Base-by-base conservation (phyloP, 2,888 invertebrate species). In the Agrenia bidenticulata region DNA sequence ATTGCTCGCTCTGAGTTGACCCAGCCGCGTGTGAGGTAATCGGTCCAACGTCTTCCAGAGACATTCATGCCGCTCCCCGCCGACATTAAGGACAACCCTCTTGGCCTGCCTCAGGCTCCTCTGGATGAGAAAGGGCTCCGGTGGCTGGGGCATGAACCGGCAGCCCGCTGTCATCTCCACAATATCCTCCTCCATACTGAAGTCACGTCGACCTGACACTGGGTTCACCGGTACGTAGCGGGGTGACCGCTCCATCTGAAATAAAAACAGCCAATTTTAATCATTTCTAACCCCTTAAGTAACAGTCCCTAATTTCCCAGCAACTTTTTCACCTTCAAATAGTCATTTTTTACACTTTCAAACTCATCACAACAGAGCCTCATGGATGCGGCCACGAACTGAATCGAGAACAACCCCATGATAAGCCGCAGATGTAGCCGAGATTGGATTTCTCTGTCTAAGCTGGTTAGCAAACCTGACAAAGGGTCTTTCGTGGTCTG, bases 111-210 rank as follows among this genome's bases (percentile, higher is more conserved):
- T 91, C 82, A 93, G 93, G 73, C 92, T 92, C 80, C 93, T 89
- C 85, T 94, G 90, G 84, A 96, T 95, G 89, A 94, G 92, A 84
- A 93, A 94, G 79, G 94, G 92, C 84, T 96, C 95, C 77, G 95
- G 95, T 75, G 94, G 94, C 79, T 93, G 85, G 78, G 92, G 92
- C 81, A 62, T 62, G 21, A 51, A 67, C 45, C 64, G 63, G 26
- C 69, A 69, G 7, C 69, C 69, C 1, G 54, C 64, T 23, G 61
- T 61, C 64, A 64, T 63, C 57, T 59, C 56, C 63, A 63, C 50
- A 26, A 57, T 49, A 15, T 66, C 69, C 26, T 67, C 70, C 37
- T 57, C 57, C 66, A 64, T 67, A 13, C 54, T 54, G 60, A 70
- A 70, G 42, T 67, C 66, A 26, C 69, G 69, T 13, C 66, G 69